These are phyloP conservation scores for Tadarida brasiliensis DNA, from an alignment of 2,797 vertebrate species.

Conservation along the genomic window DNA sequence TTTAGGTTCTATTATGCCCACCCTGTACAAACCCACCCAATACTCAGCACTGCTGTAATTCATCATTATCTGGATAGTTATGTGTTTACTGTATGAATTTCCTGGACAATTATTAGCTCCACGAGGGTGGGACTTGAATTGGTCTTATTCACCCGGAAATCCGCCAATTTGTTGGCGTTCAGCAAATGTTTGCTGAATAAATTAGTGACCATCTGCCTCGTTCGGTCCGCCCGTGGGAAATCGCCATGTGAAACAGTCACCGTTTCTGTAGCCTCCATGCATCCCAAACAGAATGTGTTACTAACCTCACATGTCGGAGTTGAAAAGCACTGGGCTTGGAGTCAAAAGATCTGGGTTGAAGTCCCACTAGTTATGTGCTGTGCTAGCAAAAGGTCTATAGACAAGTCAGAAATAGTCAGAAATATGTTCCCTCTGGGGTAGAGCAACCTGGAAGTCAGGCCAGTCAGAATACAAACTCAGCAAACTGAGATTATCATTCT, in stretches of 20 bases:
- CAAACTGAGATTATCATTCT: neutral
- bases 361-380: conserved; percentile 28
- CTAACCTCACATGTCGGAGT: conserved; percentile 59
- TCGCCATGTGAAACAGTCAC: conserved; percentile 42
- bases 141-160: conserved; percentile 69
- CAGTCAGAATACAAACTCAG: neutral
- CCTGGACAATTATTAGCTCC: conserved; percentile 48
- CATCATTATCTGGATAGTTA: conserved; percentile 21
- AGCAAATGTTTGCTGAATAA: conserved; percentile 63
- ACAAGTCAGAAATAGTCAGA: conserved; percentile 22
- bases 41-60: neutral
- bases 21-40: neutral
- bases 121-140: conserved; percentile 44
- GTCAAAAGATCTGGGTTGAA: conserved; percentile 71
- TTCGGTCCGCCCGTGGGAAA: conserved; percentile 67
- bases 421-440: neutral
- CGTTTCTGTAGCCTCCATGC: conserved; percentile 45
- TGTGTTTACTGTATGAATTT: conserved; percentile 51
- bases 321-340: conserved; percentile 75
- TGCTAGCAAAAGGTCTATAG: conserved; percentile 31
- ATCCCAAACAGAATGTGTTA: conserved; percentile 66
- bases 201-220: conserved; percentile 74
- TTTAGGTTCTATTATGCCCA: neutral
- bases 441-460: neutral
- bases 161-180: conserved; percentile 64